These are phyloP conservation scores for Pipa parva DNA, from an alignment of 2,113 vertebrate genomes.

Conservation along the genomic window DNA sequence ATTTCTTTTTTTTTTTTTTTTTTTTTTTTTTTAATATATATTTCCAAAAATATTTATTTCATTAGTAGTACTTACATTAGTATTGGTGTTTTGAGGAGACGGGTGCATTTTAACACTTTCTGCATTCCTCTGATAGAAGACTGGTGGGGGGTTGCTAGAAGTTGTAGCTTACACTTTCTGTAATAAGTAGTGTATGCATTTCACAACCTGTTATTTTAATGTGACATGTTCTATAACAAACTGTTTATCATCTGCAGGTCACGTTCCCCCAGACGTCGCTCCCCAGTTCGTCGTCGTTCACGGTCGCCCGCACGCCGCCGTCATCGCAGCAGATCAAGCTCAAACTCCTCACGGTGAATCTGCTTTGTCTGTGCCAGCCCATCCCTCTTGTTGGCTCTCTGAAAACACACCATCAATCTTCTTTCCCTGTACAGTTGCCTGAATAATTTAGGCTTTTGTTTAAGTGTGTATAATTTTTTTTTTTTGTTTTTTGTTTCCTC, in stretches of 20 bases:
- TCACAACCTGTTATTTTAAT: neutral
- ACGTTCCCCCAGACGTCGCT: constrained; percentile 88
- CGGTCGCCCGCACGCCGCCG: constrained; percentile 88
- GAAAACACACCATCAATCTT: neutral
- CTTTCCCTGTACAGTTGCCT: neutral
- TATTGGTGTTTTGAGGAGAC: too few relatives aligned
- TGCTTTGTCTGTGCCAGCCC: neutral
- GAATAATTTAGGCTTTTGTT: neutral
- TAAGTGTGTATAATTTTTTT: neutral
- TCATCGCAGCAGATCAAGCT: constrained; percentile 93
- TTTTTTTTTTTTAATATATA: too few relatives aligned
- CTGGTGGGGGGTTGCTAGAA: too few relatives aligned
- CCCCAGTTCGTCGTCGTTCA: constrained; percentile 85
- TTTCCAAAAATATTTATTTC: too few relatives aligned
- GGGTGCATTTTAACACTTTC: too few relatives aligned
- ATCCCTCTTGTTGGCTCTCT: neutral
- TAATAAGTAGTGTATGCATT: too few relatives aligned
- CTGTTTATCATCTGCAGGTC: constrained; percentile 65
- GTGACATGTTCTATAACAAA: neutral
- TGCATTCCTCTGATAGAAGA: too few relatives aligned
- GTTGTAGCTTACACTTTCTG: too few relatives aligned
- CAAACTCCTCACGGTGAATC: constrained; percentile 91
- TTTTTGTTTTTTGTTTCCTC: neutral
- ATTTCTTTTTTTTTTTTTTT: too few relatives aligned
- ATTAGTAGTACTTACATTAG: too few relatives aligned